Evolutionary conservation across 2,888 invertebrate genomes (phyloP).

Genomic region (Lamellibrachia satsuma): DNA sequence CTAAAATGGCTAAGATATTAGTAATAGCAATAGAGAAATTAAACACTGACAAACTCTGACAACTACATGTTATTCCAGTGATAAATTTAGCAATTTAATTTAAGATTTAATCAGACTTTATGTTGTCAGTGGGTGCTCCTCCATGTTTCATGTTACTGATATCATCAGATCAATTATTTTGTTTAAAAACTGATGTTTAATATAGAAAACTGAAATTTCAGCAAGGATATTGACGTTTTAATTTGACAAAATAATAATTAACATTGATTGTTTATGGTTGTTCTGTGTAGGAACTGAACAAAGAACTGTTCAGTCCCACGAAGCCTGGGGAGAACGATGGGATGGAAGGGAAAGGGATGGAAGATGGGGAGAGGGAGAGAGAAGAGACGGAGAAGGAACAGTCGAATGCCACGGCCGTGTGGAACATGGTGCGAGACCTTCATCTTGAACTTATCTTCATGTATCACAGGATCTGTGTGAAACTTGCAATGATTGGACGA

Average conservation of each 20-base stretch:
- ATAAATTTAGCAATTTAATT: too few relatives aligned
- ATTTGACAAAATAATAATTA: neutral
- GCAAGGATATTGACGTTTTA: neutral
- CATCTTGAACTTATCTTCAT: conserved; percentile 63
- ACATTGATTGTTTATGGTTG: neutral
- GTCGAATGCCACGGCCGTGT: conserved; percentile 54
- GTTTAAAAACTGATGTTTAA: too few relatives aligned
- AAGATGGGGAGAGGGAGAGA: neutral
- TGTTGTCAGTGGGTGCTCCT: too few relatives aligned
- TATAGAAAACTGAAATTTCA: too few relatives aligned
- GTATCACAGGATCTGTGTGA: conserved; percentile 62
- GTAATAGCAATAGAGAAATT: too few relatives aligned
- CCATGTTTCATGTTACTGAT: too few relatives aligned
- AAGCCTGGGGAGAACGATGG: conserved; percentile 34
- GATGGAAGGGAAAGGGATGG: conserved; percentile 33
- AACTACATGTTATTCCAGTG: too few relatives aligned
- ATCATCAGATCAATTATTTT: too few relatives aligned
- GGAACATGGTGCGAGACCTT: conserved; percentile 62
- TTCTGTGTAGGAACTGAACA: conserved; percentile 53
- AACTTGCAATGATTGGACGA: conserved; percentile 53
- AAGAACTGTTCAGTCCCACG: conserved; percentile 52
- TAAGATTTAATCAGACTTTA: too few relatives aligned
- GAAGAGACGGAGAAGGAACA: conserved; percentile 28
- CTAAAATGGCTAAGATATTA: too few relatives aligned
- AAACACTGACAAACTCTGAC: too few relatives aligned